Evolutionary conservation across 1,140 invertebrate species (phyloP).

Genomic region (Meloidogyne hapla): DNA sequence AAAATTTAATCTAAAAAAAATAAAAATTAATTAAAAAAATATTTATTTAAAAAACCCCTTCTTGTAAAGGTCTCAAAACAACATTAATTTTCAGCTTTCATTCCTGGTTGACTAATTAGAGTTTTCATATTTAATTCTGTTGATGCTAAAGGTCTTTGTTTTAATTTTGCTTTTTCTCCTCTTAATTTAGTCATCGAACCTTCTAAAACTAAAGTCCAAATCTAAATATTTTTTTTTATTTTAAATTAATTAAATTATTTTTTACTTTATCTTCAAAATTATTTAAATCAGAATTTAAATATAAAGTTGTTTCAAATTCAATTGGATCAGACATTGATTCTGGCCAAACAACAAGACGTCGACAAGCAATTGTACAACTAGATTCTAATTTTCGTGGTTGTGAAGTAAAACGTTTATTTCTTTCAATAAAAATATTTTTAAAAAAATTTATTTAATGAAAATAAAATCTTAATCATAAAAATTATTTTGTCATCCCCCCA

Average conservation of each 20-base stretch:
- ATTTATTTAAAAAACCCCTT: constrained; percentile 6
- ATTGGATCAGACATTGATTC: constrained; percentile 12
- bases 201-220: constrained; percentile 9
- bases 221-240: not conserved
- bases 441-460: not conserved
- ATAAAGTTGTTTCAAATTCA: constrained; percentile 20
- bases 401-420: constrained; percentile 6
- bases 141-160: constrained; percentile 9
- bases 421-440: not conserved
- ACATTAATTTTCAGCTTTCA: constrained; percentile 7
- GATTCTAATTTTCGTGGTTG: not conserved
- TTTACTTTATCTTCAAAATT: constrained; percentile 1
- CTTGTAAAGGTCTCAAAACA: constrained; percentile 14
- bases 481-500: too few relatives aligned
- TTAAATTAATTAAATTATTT: not conserved
- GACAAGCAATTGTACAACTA: constrained; percentile 16
- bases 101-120: constrained; percentile 8
- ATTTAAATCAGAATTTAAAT: not conserved
- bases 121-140: not conserved
- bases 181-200: constrained; percentile 17
- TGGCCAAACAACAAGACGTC: constrained; percentile 19
- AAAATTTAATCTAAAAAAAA: constrained; percentile 6
- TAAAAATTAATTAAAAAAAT: not conserved
- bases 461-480: not conserved
- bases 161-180: not conserved